Conservation (phyloP, 2,797 vertebrate species). For the Gymnocypris eckloni region DNA sequence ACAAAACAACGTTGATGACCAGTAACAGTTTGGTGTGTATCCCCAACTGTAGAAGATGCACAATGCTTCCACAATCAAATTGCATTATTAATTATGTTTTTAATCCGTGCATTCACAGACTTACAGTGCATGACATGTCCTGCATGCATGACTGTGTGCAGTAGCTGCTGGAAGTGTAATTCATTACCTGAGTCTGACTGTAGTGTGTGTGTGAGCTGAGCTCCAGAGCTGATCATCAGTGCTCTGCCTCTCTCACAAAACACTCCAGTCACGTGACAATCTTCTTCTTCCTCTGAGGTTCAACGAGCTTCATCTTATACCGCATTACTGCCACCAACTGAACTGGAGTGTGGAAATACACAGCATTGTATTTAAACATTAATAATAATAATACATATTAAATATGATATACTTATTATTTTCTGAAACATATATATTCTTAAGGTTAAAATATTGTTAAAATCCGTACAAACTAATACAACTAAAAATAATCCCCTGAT, state of each 20-base stretch:
- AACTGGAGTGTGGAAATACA: neutral
- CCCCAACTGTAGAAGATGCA: neutral
- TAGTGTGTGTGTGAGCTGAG: neutral
- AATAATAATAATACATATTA: neutral
- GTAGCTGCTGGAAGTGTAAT: neutral
- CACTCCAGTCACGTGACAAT: slow-evolving; percentile 92
- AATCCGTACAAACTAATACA: neutral
- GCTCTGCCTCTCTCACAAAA: slow-evolving; percentile 78
- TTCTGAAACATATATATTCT: neutral
- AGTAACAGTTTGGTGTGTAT: neutral
- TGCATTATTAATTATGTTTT: neutral
- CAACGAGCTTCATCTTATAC: neutral
- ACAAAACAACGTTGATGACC: neutral
- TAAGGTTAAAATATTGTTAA: neutral
- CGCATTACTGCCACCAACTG: slow-evolving; percentile 12
- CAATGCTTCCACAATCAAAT: neutral
- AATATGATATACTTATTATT: neutral
- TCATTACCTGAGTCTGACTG: slow-evolving; percentile 1
- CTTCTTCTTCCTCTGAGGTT: neutral
- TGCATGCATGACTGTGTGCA: neutral
- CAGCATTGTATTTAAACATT: neutral
- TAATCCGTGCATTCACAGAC: neutral
- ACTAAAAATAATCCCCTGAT: neutral
- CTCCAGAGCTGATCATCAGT: slow-evolving; percentile 8
- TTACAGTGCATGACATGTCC: neutral